Evolutionary conservation across 2,888 invertebrate genomes (phyloP).

Genomic region (Spilosoma lubricipeda): DNA sequence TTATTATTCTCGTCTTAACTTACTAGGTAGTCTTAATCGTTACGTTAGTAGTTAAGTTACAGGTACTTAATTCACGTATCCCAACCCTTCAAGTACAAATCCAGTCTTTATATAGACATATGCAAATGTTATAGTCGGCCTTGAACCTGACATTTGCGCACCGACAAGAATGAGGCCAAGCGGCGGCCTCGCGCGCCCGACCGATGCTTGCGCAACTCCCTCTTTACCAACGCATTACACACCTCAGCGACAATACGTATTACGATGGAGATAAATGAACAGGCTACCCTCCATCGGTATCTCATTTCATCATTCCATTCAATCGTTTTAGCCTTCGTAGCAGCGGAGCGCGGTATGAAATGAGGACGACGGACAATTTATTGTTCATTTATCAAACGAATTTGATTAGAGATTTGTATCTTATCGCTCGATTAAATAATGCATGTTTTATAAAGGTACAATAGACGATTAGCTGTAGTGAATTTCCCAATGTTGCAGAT

Average conservation of each 20-base stretch:
- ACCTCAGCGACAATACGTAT: constrained; percentile 17
- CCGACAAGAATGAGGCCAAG: constrained; percentile 66
- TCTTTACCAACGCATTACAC: constrained; percentile 22
- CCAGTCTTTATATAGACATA: not conserved
- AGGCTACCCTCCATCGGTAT: constrained; percentile 35
- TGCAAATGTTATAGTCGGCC: constrained; percentile 45
- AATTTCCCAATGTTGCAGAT: not conserved
- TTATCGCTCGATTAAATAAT: not conserved
- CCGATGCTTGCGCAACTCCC: constrained; percentile 63
- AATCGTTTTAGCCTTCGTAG: constrained; percentile 35
- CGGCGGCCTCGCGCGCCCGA: constrained; percentile 68
- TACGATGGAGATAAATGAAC: constrained; percentile 24
- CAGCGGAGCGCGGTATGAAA: not conserved
- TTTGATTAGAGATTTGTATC: constrained; percentile 13
- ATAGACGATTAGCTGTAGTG: not conserved
- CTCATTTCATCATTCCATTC: constrained; percentile 31
- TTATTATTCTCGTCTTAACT: not conserved
- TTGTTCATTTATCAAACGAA: constrained; percentile 23
- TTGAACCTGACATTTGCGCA: constrained; percentile 80
- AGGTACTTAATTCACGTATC: not conserved
- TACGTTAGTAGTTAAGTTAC: too few relatives aligned
- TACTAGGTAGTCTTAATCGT: not conserved
- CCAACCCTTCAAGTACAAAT: not conserved
- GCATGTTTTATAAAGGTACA: not conserved
- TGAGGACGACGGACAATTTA: constrained; percentile 10